Conservation (phyloP, 2,888 invertebrate species). For the Oxycera nigricornis region DNA sequence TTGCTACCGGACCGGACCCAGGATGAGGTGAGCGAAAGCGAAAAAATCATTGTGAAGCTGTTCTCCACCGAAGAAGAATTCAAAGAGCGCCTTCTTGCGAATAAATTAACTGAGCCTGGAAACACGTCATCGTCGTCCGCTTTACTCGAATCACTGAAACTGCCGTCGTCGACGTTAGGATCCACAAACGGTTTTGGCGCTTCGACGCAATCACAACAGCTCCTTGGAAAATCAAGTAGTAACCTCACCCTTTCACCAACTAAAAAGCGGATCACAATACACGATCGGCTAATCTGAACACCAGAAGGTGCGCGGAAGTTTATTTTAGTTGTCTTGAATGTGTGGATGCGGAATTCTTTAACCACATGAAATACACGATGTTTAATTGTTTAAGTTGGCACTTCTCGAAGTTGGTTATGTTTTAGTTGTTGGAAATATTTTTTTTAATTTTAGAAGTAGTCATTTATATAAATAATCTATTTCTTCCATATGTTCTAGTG, state of each 20-base stretch:
- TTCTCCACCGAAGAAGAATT: slow-evolving; percentile 50
- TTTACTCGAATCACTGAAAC: not conserved
- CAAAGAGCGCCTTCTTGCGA: slow-evolving; percentile 48
- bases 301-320: slow-evolving; percentile 49
- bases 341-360: not conserved
- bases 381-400: not conserved
- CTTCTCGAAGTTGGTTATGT: not conserved
- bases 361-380: not conserved
- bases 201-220: slow-evolving; percentile 25
- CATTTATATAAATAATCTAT: not conserved
- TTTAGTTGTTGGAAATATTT: not conserved
- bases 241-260: slow-evolving; percentile 49
- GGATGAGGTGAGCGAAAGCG: slow-evolving; percentile 25
- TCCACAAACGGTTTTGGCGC: not conserved
- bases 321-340: slow-evolving; percentile 48
- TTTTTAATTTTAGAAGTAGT: not conserved
- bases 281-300: slow-evolving; percentile 52
- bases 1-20: not conserved
- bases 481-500: not conserved
- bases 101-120: slow-evolving; percentile 48
- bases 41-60: slow-evolving; percentile 44
- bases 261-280: slow-evolving; percentile 50
- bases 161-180: not conserved
- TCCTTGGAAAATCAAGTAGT: slow-evolving; percentile 34
- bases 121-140: slow-evolving; percentile 44